Base-by-base conservation (phyloP, 1,140 invertebrate species). In the Eufriesea mexicana region DNA sequence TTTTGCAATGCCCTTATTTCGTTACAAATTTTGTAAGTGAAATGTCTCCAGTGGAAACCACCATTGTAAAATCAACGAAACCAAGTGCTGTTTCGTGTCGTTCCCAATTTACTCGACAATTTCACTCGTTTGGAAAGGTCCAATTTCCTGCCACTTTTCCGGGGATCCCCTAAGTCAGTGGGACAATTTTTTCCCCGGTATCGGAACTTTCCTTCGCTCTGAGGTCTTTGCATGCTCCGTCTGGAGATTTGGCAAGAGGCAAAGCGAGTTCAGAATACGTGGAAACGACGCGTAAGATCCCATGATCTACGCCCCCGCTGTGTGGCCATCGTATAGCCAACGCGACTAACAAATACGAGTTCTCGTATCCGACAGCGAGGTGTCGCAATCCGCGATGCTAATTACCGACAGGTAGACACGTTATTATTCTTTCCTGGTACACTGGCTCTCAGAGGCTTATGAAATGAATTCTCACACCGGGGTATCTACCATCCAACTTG, bases 381-480 rank as follows among this genome's bases (percentile, higher is more conserved):
- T 93, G 89, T 92, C 87, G 92, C 90, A 91, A 92, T 72, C 47
- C 10, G 74, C 86, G 85, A 92, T 92, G 90, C 89, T 94, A 93
- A 94, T 94, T 93, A 93, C 89, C 84, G 73, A 49, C 89, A 62
- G 80, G 83, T 77, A 89, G 86, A 77, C 86, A 89, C 81, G 84
- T 93, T 92, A 92, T 93, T 93, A 93, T 92, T 92, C 86, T 87
- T 87, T 87, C 80, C 79, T 80, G 68, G 80, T 83, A 79, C 45
- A 62, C 68, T 47, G 68, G 74, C 79, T 91, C 89, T 90, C 89
- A 85, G 84, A 90, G 89, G 84, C 90, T 93, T 93, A 91, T 89
- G 92, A 93, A 94, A 93, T 93, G 84, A 93, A 92, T 93, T 94
- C 92, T 93, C 92, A 94, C 92, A 93, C 90, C 91, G 66, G 71